Conservation (phyloP, 2,113 vertebrate genomes). For the Nycticebus coucang region DNA sequence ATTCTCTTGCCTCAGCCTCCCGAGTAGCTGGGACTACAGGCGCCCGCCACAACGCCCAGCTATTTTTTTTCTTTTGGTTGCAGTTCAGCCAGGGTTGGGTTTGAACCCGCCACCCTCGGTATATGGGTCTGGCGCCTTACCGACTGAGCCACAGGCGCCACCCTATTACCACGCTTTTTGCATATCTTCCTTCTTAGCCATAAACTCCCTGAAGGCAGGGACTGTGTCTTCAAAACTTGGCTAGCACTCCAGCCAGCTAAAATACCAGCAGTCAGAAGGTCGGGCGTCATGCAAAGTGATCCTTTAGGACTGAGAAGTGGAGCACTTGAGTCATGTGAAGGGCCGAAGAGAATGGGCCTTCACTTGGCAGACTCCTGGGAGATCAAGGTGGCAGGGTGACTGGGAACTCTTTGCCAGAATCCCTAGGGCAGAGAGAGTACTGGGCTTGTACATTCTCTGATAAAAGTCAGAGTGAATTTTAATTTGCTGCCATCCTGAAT, state of each 20-base stretch:
- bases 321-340: neutral
- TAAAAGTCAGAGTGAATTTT: constrained; percentile 53
- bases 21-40: no score
- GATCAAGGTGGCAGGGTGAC: neutral
- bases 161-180: neutral
- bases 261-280: neutral
- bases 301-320: neutral
- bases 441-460: neutral
- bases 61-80: no score
- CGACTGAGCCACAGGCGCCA: no score
- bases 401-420: neutral
- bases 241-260: neutral
- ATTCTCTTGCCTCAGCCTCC: no score
- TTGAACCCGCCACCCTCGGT: no score
- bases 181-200: neutral
- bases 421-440: constrained; percentile 16
- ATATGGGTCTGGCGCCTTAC: no score
- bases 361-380: neutral
- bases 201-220: neutral
- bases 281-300: neutral
- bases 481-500: constrained; percentile 26
- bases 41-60: no score
- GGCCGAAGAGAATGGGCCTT: neutral
- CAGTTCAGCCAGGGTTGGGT: no score
- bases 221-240: neutral